Base-by-base conservation (phyloP, 2,113 vertebrate genomes). In the Tamias sibiricus region DNA sequence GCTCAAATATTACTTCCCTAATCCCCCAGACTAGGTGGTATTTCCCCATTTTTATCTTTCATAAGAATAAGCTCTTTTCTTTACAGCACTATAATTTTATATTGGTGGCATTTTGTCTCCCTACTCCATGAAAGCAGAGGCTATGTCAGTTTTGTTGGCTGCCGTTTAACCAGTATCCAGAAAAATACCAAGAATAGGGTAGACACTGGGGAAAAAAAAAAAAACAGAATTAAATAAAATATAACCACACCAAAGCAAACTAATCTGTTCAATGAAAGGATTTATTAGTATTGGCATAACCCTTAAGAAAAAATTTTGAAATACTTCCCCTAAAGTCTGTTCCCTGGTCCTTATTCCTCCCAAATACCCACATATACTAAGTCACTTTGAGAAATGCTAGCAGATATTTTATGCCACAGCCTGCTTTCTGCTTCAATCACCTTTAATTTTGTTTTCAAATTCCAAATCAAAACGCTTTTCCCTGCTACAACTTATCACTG, bases 381-480 rank as follows among this genome's bases (percentile, higher is more conserved):
- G 54, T 89, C 68, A 92, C 89, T 90, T 75, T 6, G 19, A 96
- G 28, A 91, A 96, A 59, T 5, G 44, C 62, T 37, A 19, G 49
- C 26, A 94, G 47, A 79, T 92, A 66, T 95, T 42, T 97, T 91
- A 97, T 72, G 2, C 13, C 79, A 86, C 84, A 87, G 1, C 28
- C 11, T 30, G 28, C 44, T 92, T 92, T 30, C 37, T 84, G 80
- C 82, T 22, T 91, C 40, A 7, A 4, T 30, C 69, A 26, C 0
- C 16, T 68, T 81, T 95, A 94, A 95, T 95, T 96, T 83, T 68
- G 57, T 64, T 22, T 57, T 75, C 66, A 93, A 94, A 94, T 5
- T 2, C 82, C 88, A 96, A 95, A 97, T 87, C 44, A 81, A 96
- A 95, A 69, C 71, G 26, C 16, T 64, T 42, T 83, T 94, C 49